Evolutionary conservation across 2,797 vertebrate genomes (phyloP).

Genomic region (Liasis olivaceus): DNA sequence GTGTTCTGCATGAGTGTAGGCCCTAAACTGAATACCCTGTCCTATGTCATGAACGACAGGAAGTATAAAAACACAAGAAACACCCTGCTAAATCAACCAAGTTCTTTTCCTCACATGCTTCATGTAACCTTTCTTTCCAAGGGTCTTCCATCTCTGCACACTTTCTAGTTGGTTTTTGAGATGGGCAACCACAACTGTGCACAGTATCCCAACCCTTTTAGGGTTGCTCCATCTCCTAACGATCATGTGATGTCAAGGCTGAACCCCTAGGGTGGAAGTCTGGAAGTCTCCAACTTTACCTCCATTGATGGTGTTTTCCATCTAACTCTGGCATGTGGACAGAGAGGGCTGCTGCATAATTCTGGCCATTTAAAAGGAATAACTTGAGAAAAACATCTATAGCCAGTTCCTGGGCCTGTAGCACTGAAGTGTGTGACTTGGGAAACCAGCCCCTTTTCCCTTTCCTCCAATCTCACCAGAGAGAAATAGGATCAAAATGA

Average conservation of each 20-base stretch:
- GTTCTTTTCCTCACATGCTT: neutral
- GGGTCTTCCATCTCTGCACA: neutral
- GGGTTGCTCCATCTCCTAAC: neutral
- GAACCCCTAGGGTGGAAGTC: neutral
- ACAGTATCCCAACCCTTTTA: neutral
- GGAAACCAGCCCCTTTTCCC: neutral
- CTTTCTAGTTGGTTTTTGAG: neutral
- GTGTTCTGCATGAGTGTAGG: neutral
- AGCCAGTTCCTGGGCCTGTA: neutral
- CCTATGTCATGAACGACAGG: conserved; percentile 37
- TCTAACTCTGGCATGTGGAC: neutral
- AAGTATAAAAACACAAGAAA: neutral
- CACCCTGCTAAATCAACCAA: neutral
- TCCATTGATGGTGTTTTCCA: neutral
- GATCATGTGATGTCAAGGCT: neutral
- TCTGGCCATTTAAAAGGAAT: neutral
- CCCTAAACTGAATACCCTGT: conserved; percentile 34
- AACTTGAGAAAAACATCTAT: neutral
- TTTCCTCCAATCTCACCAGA: neutral
- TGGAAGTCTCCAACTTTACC: neutral
- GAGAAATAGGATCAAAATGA: neutral
- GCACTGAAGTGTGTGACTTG: neutral
- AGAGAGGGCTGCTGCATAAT: neutral
- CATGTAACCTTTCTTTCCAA: neutral
- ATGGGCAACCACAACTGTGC: neutral